These are phyloP conservation scores for Dendrocincla tyrannina DNA, from an alignment of 2,797 vertebrate genomes.

Conservation along the genomic window DNA sequence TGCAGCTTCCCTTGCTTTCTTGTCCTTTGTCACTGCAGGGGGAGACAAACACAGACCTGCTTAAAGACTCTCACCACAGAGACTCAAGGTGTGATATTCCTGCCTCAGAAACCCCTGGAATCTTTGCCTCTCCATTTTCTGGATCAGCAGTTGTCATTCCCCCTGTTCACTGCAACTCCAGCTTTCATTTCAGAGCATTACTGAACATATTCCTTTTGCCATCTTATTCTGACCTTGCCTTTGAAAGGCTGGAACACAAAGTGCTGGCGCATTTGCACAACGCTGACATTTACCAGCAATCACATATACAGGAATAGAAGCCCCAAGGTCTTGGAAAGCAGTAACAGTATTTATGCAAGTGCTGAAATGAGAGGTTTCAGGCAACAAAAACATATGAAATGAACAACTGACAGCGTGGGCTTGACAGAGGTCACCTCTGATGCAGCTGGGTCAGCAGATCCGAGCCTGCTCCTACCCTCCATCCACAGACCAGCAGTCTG, in stretches of 20 bases:
- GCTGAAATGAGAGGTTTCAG: slow-evolving; percentile 23
- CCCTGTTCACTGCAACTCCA: neutral
- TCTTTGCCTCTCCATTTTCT: neutral
- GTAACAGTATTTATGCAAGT: slow-evolving; percentile 16
- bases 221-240: slow-evolving; percentile 19
- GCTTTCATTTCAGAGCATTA: neutral
- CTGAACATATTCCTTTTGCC: slow-evolving; percentile 25
- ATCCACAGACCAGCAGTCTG: neutral
- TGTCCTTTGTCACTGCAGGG: neutral
- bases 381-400: neutral
- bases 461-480: neutral
- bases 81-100: neutral
- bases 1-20: neutral
- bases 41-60: neutral
- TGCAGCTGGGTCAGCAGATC: slow-evolving; percentile 6
- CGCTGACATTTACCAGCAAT: slow-evolving; percentile 29
- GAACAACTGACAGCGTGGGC: neutral
- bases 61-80: neutral
- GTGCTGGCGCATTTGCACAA: neutral
- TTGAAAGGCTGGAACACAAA: neutral
- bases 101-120: neutral
- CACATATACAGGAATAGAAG: neutral
- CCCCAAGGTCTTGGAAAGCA: slow-evolving; percentile 23
- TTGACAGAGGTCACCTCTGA: neutral
- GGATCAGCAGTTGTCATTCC: neutral